A percentile compares a stretch with the other conserved stretches of the same genome.
These are phyloP conservation scores for Vicugna pacos DNA, from an alignment of 2,113 vertebrate genomes.

Conservation along the genomic window DNA sequence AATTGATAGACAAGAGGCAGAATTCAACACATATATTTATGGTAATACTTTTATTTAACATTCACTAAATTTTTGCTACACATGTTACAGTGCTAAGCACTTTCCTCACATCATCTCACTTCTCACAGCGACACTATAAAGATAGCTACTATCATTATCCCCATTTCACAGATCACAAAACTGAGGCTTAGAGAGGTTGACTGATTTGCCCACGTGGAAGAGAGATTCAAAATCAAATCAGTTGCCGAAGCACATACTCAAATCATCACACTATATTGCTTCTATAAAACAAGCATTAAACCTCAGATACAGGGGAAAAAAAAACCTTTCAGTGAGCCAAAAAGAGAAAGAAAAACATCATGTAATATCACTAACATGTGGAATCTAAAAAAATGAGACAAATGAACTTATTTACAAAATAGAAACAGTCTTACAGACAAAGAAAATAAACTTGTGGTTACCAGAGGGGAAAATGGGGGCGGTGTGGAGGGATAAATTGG, in stretches of 20 bases:
- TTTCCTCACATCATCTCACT: not conserved
- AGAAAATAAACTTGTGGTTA: no score
- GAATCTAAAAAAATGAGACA: no score
- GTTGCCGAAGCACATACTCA: not conserved
- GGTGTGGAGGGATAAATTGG: no score
- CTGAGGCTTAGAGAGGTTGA: not conserved
- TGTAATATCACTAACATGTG: no score
- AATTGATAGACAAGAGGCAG: not conserved
- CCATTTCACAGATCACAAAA: conserved; percentile 6
- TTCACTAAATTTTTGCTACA: not conserved
- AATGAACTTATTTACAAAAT: no score
- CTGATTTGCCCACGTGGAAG: not conserved
- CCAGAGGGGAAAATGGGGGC: no score
- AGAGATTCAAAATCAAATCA: conserved; percentile 30
- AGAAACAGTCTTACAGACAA: no score
- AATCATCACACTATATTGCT: not conserved
- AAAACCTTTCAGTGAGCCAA: no score
- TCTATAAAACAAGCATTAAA: conserved; percentile 28
- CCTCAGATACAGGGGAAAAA: not conserved
- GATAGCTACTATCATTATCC: not conserved
- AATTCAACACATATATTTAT: not conserved
- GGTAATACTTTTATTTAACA: not conserved
- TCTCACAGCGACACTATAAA: not conserved
- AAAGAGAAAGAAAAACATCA: no score
- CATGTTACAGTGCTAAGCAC: not conserved